Evolutionary conservation across 92 coral and sea anemone genomes (phyloP), one percentile per base, ranked within the genome.

Genomic region (Galaxea fascicularis): DNA sequence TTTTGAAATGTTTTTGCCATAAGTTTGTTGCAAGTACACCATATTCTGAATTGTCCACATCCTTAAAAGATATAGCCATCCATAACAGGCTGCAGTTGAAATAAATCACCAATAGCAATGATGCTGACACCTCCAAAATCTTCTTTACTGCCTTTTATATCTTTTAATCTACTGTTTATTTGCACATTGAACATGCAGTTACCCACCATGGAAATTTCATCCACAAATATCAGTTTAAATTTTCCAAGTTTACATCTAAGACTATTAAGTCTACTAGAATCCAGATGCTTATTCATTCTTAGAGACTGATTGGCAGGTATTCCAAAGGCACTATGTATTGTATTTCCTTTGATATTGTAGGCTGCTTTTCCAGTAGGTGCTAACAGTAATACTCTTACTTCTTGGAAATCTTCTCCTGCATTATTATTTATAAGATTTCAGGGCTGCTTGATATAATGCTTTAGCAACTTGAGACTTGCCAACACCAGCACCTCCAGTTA

Each of bases 131-230:
- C n/a, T n/a, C n/a, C n/a, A n/a, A n/a, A n/a, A n/a, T 46, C 51
- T 46, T 46, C 51, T 46, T 46, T 46, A 46, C 51, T 46, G 51
- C 51, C 79, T 52, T 78, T 86, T 54, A 85, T 76, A 71, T 78
- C 90, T 79, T 86, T 69, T 16, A 86, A 71, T 7, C 72, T 73
- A 21, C 73, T 77, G 45, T 78, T 86, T n/a, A 86, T 72, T 45
- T 86, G 90, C 11, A 86, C 63, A 16, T 66, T 78, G 46, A 78
- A 86, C 90, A 78, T 86, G 22, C 39, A 51, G 35, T 71, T 86
- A 35, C 90, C 85, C 69, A 86, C 90, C 90, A 73, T 83, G 58
- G 87, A 86, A 25, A 88, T 59, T 63, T 88, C 92, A 77, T 83
- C 89, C 26, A 86, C n/a, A 21, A 87, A 71, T 30, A 87, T 80